Evolutionary conservation across 2,113 vertebrate genomes (phyloP).

Genomic region (Dryoscopus gambensis): DNA sequence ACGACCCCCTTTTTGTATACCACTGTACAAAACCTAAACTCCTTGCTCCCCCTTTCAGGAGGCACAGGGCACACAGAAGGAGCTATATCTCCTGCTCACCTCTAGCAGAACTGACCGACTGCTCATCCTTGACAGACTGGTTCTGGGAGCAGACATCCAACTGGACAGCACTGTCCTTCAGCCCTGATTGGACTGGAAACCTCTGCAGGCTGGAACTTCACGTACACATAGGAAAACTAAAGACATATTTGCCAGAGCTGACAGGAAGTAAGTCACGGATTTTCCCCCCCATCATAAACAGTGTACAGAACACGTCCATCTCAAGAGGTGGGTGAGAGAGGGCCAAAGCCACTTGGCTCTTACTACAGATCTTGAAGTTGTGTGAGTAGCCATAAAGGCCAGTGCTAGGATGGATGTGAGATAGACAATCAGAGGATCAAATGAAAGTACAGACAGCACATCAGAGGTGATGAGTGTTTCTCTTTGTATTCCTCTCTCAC

Average conservation of each 20-base stretch:
- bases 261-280: neutral
- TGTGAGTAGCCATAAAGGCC: neutral
- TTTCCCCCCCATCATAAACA: neutral
- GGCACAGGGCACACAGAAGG: neutral
- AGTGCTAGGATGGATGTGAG: neutral
- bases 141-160: neutral
- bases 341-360: neutral
- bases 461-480: neutral
- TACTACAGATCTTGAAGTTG: neutral
- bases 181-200: neutral
- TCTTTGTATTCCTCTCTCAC: neutral
- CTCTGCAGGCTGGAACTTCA: neutral
- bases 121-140: rapidly evolving
- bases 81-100: neutral
- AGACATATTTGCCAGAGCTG: neutral
- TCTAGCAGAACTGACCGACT: neutral
- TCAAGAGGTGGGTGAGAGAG: neutral
- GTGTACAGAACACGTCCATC: rapidly evolving
- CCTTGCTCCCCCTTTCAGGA: neutral
- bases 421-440: neutral
- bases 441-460: neutral
- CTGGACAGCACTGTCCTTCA: neutral
- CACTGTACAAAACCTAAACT: neutral
- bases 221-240: neutral
- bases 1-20: neutral